Evolutionary conservation across 2,888 invertebrate genomes (phyloP).

Genomic region (Agrilus biguttatus): DNA sequence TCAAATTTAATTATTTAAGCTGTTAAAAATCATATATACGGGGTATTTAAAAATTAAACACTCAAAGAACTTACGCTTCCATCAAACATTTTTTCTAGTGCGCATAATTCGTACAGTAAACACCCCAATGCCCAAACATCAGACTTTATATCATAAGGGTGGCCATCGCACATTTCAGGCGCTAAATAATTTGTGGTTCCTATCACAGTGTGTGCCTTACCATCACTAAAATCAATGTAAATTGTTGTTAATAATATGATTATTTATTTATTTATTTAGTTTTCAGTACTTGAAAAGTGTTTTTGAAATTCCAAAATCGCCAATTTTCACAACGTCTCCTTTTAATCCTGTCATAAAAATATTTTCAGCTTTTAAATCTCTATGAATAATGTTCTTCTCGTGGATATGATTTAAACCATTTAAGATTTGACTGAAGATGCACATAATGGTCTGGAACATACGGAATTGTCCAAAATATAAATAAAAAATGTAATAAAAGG

Average conservation of each 20-base stretch:
- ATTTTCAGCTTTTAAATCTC: constrained; percentile 77
- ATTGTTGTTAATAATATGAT: no score
- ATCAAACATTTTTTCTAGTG: constrained; percentile 59
- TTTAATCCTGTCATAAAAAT: constrained; percentile 59
- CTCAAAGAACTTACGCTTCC: constrained; percentile 45
- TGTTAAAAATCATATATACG: no score
- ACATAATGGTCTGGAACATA: constrained; percentile 46
- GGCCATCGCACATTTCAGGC: constrained; percentile 68
- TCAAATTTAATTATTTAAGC: no score
- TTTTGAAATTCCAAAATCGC: constrained; percentile 77
- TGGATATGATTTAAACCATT: constrained; percentile 72
- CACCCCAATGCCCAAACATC: constrained; percentile 83
- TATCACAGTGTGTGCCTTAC: constrained; percentile 48
- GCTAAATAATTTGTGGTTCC: constrained; percentile 76
- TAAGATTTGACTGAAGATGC: constrained; percentile 57
- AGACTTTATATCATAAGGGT: constrained; percentile 62
- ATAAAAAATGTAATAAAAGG: not conserved
- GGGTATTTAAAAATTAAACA: no score
- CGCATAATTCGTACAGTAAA: constrained; percentile 66
- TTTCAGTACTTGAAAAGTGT: constrained; percentile 41
- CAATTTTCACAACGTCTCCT: constrained; percentile 59
- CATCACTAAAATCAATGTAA: constrained; percentile 32
- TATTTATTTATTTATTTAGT: no score
- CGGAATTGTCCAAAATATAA: constrained; percentile 15
- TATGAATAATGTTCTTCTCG: constrained; percentile 59